Evolutionary conservation across 2,888 invertebrate genomes (phyloP), one percentile per base, ranked within the genome.

Genomic region (Anodontia alba): DNA sequence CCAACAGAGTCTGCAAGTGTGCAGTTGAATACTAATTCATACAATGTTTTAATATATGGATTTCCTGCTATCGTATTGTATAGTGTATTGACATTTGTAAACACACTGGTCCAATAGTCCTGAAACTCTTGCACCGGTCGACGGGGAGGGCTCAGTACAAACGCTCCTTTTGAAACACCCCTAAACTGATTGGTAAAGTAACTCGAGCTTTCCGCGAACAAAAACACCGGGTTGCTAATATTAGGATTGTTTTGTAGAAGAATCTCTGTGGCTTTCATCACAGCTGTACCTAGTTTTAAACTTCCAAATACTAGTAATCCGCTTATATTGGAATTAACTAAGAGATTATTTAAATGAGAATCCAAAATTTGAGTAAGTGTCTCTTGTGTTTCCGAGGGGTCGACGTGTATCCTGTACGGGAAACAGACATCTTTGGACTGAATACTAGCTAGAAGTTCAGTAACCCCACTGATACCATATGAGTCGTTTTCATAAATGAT

Each of bases 401-500:
- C 67, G 0, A 86, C 33, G 1, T 79, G 26, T 20, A 86, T 67
- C 20, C 38, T 49, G 5, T 54, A 74, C 1, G 81, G 79, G 38
- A 86, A 66, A 42, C 86, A 86, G 38, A 83, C 36, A 31, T 83
- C 81, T 17, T 62, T 62, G 0, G 36, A 20, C 5, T 42, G 43
- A 8, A 74, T 73, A 12, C 29, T 38, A 7, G 57, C 17, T 2
- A 75, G 43, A 15, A 86, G 49, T 3, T 57, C 75, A 1, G 68
- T 67, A n/a, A 33, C 71, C 2, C 81, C 81, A n/a, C 77, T 83
- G 5, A 54, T 46, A 1, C 86, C 86, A 57, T 86, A 86, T 7
- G 79, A 10, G 71, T 86, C 80, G 42, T 86, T 73, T 29, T 77
- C 77, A 49, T 86, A 79, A n/a, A 86, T 26, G 5, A 83, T 54